A percentile compares a stretch with the other conserved stretches of the same genome.
These are phyloP conservation scores for Periphyllus acericola DNA, from an alignment of 2,888 invertebrate genomes.

Conservation along the genomic window DNA sequence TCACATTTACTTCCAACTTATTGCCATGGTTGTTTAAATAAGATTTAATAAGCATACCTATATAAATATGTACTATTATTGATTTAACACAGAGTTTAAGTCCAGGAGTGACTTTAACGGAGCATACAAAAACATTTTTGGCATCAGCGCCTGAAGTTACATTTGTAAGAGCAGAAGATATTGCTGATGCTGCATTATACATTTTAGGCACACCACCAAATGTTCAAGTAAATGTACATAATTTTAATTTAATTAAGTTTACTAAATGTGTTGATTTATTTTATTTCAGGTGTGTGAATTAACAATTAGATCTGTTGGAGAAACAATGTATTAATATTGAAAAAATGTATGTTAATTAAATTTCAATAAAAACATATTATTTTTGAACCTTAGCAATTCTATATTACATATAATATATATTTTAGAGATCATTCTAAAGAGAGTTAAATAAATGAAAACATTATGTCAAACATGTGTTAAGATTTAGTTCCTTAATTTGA, in stretches of 20 bases:
- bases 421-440: too few relatives aligned
- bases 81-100: conserved; percentile 56
- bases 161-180: conserved; percentile 43
- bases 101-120: conserved; percentile 54
- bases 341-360: background rate
- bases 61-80: background rate
- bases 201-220: conserved; percentile 56
- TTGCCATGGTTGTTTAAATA: background rate
- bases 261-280: background rate
- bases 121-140: background rate
- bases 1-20: background rate
- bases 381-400: too few relatives aligned
- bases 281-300: conserved; percentile 40
- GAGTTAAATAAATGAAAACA: too few relatives aligned
- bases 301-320: conserved; percentile 40
- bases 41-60: background rate
- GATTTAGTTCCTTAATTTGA: too few relatives aligned
- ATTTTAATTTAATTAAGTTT: background rate
- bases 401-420: too few relatives aligned
- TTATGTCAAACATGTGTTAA: too few relatives aligned
- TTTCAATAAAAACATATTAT: conserved; percentile 17
- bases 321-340: conserved; percentile 36
- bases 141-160: background rate
- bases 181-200: conserved; percentile 52
- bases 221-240: conserved; percentile 38